These are phyloP conservation scores for Neoseiulus cucumeris DNA, from an alignment of 1,140 invertebrate species.

Conservation along the genomic window DNA sequence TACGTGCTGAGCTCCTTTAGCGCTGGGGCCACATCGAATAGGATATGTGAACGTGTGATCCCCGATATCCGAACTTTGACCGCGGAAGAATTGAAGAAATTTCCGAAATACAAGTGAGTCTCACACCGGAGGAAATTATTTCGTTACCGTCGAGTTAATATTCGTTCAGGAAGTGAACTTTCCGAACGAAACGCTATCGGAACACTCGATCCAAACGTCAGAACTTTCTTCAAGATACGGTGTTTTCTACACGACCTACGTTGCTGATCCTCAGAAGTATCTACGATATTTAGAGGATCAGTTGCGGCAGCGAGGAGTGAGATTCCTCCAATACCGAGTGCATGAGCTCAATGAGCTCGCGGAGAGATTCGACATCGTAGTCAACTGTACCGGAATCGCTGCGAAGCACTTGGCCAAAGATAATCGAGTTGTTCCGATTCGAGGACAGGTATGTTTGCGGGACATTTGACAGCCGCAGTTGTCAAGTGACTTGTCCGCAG, in stretches of 20 bases:
- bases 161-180: too few species aligned
- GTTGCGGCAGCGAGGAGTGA: slow-evolving; percentile 37
- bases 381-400: slow-evolving; percentile 73
- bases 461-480: too few species aligned
- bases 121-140: too few species aligned
- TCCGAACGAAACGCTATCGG: too few species aligned
- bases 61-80: slow-evolving; percentile 46
- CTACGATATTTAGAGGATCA: slow-evolving; percentile 29
- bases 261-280: slow-evolving; percentile 47
- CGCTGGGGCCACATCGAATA: neutral
- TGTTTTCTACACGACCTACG: slow-evolving; percentile 49
- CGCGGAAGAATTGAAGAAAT: slow-evolving; percentile 43
- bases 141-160: too few species aligned
- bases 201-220: too few species aligned
- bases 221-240: slow-evolving; percentile 29
- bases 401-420: slow-evolving; percentile 55
- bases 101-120: slow-evolving; percentile 48
- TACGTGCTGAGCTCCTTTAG: neutral
- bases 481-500: slow-evolving; percentile 42
- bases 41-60: slow-evolving; percentile 37
- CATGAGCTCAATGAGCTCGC: slow-evolving; percentile 38
- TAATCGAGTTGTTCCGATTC: slow-evolving; percentile 50
- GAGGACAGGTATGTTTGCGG: slow-evolving; percentile 63
- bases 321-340: slow-evolving; percentile 36
- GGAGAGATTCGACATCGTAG: slow-evolving; percentile 47